Base-by-base conservation (phyloP, 2,888 invertebrate species). In the Campoplex capitator region DNA sequence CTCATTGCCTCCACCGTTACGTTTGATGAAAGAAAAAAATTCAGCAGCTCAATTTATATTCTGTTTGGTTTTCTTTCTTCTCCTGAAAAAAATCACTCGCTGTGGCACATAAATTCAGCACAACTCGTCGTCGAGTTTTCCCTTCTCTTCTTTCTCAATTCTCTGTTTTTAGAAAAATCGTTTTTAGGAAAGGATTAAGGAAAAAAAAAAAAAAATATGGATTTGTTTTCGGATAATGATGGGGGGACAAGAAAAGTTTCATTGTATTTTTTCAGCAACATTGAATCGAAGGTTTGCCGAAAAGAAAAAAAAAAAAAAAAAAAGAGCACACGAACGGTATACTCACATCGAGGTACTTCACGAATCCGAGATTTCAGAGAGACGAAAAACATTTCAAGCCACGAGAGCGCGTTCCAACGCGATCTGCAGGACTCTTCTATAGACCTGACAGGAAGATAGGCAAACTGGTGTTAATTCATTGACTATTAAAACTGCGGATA, bases 401-500 rank as follows among this genome's bases (percentile, higher is more conserved):
- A 90, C 89, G 42, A 91, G 90, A 91, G 89, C 89, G 92, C 89
- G 90, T 92, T 91, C 90, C 92, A 90, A 90, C 90, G 89, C 90
- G 89, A 89, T 90, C 90, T 86, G 91, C 91, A 87, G 87, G 88
- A 91, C 89, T 91, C 91, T 91, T 91, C 92, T 92, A 92, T 90
- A 93, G 89, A 93, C 93, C 93, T 93, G 90, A 88, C 88, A 88
- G 88, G 89, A 91, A 93, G 91, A 92, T 86, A 93, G 74, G 88
- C 89, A 90, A 88, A 89, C 62, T 56, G 42, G 51, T 81, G 80
- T 86, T 85, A 88, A 84, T 81, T 65, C 54, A 76, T 79, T 67
- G 54, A 68, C 32, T 23, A 23, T 16, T 16, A 16, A 48, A 16
- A 23, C 35, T 18, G 65, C 4, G 18, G 16, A 71, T 28, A 70